These are phyloP conservation scores for Chionomys nivalis DNA, from an alignment of 2,113 vertebrate species.

Conservation along the genomic window DNA sequence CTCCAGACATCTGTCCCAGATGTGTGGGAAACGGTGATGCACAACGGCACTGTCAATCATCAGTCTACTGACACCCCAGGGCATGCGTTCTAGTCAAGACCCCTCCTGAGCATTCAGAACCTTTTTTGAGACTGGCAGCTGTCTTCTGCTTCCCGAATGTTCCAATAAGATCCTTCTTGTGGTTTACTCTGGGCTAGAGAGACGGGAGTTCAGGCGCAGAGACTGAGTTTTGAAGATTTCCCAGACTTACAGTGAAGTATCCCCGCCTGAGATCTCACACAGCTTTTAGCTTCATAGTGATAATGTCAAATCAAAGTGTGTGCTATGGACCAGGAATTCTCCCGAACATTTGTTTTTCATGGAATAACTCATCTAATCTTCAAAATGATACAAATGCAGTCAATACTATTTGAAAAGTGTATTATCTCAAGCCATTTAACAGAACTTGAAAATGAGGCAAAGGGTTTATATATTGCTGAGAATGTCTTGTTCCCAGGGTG, in stretches of 20 bases:
- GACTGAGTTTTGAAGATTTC: background rate
- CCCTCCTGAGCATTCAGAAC: background rate
- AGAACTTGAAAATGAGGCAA: background rate
- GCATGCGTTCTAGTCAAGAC: background rate
- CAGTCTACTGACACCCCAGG: background rate
- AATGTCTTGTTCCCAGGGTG: background rate
- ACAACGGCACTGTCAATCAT: background rate
- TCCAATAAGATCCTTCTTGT: background rate
- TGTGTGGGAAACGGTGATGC: background rate
- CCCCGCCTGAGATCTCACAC: background rate
- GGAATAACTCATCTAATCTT: conserved; percentile 4
- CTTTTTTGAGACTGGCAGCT: background rate
- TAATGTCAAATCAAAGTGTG: background rate
- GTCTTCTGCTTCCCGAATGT: background rate
- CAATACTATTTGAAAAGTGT: background rate
- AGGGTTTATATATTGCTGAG: background rate
- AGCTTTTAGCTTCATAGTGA: background rate
- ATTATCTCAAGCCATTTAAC: background rate
- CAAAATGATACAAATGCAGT: background rate
- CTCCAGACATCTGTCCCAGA: background rate
- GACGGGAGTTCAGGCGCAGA: background rate
- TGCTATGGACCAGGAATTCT: background rate
- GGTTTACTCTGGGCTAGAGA: background rate
- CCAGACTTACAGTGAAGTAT: background rate
- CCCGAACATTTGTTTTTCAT: background rate